These are phyloP conservation scores for Deilephila elpenor DNA, from an alignment of 2,888 invertebrate genomes.

Conservation along the genomic window DNA sequence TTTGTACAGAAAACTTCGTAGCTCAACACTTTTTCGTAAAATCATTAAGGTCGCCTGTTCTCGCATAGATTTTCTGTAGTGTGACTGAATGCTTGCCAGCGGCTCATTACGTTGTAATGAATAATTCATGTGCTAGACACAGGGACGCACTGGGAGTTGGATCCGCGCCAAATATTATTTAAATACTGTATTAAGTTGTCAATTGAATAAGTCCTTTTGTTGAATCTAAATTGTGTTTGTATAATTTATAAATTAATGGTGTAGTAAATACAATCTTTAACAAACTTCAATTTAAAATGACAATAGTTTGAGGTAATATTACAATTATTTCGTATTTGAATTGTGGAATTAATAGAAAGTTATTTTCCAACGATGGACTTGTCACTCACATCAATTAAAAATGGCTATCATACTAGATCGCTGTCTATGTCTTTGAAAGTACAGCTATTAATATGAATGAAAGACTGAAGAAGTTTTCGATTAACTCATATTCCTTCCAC, in stretches of 20 bases:
- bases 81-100: conserved; percentile 67
- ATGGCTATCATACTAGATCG: too few species aligned
- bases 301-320: too few species aligned
- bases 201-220: conserved; percentile 18
- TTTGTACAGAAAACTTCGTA: conserved; percentile 32
- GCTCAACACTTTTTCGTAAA: conserved; percentile 52
- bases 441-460: too few species aligned
- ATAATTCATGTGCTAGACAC: conserved; percentile 68
- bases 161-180: conserved; percentile 2
- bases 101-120: conserved; percentile 78
- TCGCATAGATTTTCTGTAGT: conserved; percentile 58
- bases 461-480: too few species aligned
- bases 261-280: background rate
- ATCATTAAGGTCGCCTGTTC: conserved; percentile 55
- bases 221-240: background rate
- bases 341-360: too few species aligned
- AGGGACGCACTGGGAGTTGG: conserved; percentile 25
- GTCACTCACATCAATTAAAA: too few species aligned
- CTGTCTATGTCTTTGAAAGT: too few species aligned
- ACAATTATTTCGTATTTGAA: too few species aligned
- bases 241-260: background rate
- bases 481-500: too few species aligned
- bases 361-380: too few species aligned
- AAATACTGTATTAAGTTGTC: conserved; percentile 1
- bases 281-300: too few species aligned